Evolutionary conservation across 2,888 invertebrate species (phyloP).

Genomic region (Agrotis puta): DNA sequence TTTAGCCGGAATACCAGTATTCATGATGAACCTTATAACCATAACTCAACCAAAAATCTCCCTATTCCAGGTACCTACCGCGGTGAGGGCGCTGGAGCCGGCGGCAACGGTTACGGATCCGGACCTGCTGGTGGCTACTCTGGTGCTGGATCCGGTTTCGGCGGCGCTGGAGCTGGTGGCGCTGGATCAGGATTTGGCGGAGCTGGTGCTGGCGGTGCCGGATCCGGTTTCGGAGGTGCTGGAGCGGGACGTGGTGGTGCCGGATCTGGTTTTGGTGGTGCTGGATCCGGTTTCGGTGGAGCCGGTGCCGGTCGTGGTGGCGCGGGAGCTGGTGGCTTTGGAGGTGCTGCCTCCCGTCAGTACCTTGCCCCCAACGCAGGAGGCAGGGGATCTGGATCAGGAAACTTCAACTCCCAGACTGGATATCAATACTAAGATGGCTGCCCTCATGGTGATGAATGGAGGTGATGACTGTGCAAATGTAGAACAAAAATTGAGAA

Average conservation of each 20-base stretch:
- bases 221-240: conserved; percentile 35
- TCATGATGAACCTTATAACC: neutral
- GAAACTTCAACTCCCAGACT: conserved; percentile 87
- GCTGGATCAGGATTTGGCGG: conserved; percentile 56
- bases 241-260: conserved; percentile 50
- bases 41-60: neutral
- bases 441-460: conserved; percentile 54
- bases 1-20: neutral
- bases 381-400: conserved; percentile 81
- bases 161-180: conserved; percentile 56
- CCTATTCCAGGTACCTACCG: conserved; percentile 83
- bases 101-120: conserved; percentile 59
- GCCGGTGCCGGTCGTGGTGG: conserved; percentile 65
- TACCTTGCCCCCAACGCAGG: conserved; percentile 86
- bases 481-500: conserved; percentile 37
- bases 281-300: conserved; percentile 69
- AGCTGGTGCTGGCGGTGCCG: conserved; percentile 52
- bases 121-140: conserved; percentile 50
- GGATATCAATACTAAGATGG: conserved; percentile 84
- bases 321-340: conserved; percentile 68
- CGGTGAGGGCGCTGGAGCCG: conserved; percentile 79
- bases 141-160: conserved; percentile 38
- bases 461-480: conserved; percentile 67
- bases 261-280: conserved; percentile 57
- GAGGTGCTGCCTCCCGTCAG: conserved; percentile 83